Conservation (phyloP, 2,113 vertebrate genomes). For the Poeciliopsis prolifica region DNA sequence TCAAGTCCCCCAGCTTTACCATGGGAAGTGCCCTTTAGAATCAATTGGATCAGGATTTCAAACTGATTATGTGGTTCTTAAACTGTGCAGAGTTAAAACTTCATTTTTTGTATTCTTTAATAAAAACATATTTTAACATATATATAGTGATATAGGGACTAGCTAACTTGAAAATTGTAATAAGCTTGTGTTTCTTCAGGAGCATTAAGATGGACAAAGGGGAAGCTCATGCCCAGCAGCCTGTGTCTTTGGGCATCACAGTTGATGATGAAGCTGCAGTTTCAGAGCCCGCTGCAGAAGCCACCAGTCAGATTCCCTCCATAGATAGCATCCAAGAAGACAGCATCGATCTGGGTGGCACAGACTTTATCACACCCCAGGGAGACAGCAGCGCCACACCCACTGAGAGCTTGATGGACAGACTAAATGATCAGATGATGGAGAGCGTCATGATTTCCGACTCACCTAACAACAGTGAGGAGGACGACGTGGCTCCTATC, state of each 20-base stretch:
- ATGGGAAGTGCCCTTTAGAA: no score
- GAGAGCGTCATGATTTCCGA: constrained; percentile 98
- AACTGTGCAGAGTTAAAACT: no score
- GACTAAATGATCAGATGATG: constrained; percentile 96
- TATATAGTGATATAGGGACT: not conserved
- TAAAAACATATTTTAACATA: not conserved
- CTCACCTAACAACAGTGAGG: constrained; percentile 94
- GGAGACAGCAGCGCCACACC: constrained; percentile 80
- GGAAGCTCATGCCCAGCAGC: constrained; percentile 73
- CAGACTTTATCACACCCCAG: constrained; percentile 85
- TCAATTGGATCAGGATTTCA: no score
- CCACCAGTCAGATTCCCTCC: constrained; percentile 24
- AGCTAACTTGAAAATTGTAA: not conserved
- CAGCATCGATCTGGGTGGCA: constrained; percentile 89
- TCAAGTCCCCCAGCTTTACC: no score
- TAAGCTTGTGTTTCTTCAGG: constrained; percentile 6
- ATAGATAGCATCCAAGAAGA: constrained; percentile 82
- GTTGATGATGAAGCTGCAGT: constrained; percentile 19
- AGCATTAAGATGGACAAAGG: constrained; percentile 81
- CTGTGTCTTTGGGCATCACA: constrained; percentile 73
- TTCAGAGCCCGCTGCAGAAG: constrained; percentile 8
- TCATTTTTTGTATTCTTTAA: not conserved
- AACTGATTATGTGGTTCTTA: no score
- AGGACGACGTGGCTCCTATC: constrained; percentile 88
- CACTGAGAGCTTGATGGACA: constrained; percentile 86